A percentile compares a stretch with the other conserved stretches of the same genome.
These are phyloP conservation scores for Philopedon plagiatum DNA, from an alignment of 2,888 invertebrate genomes.

Conservation along the genomic window DNA sequence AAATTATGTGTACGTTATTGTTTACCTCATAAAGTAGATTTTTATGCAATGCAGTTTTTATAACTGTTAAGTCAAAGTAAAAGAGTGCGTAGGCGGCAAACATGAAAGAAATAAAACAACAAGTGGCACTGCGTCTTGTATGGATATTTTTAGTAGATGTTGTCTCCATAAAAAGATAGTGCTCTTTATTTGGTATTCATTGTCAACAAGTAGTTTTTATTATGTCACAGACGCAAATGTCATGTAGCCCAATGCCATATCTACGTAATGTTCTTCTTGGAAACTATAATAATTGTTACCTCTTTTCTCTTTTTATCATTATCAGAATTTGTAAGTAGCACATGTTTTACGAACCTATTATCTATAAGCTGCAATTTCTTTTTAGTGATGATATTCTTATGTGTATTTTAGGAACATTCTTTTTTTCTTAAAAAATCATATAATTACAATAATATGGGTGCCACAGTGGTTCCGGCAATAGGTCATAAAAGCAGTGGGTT, in stretches of 20 bases:
- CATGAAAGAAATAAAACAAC: conserved; percentile 49
- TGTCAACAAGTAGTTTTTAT: conserved; percentile 47
- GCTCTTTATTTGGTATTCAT: conserved; percentile 48
- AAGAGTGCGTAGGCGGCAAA: conserved; percentile 47
- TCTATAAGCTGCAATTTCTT: too few species aligned
- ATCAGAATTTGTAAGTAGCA: not conserved
- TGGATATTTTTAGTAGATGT: conserved; percentile 40
- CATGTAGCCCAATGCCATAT: conserved; percentile 14
- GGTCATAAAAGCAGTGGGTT: too few species aligned
- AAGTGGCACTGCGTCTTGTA: conserved; percentile 50
- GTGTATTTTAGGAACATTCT: too few species aligned
- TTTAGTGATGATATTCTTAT: too few species aligned
- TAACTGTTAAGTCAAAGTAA: conserved; percentile 35
- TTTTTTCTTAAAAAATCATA: too few species aligned
- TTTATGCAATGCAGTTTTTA: conserved; percentile 49
- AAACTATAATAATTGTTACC: not conserved
- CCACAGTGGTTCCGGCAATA: too few species aligned
- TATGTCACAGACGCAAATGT: conserved; percentile 36
- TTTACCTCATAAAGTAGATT: conserved; percentile 35
- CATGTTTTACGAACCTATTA: not conserved
- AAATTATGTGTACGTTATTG: conserved; percentile 30
- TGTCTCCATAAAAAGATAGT: conserved; percentile 42
- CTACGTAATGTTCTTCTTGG: conserved; percentile 10
- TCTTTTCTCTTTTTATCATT: conserved; percentile 1
- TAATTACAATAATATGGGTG: too few species aligned